These are phyloP conservation scores for Hyperopisus bebe DNA, from an alignment of 2,113 vertebrate genomes.

Conservation along the genomic window DNA sequence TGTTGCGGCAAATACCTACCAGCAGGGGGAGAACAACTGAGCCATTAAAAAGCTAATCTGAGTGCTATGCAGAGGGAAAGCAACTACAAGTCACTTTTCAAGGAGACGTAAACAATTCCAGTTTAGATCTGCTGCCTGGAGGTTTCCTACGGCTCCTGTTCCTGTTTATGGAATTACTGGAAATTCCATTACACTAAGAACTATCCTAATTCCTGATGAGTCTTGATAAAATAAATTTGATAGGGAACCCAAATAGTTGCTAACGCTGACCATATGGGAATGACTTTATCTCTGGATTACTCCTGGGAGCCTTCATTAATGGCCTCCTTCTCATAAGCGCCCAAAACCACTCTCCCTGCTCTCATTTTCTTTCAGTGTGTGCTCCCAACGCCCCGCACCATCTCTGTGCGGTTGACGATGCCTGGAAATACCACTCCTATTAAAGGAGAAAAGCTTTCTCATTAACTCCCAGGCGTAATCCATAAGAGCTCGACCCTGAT, in stretches of 20 bases:
- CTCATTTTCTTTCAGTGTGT: not conserved
- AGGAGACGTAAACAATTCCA: not conserved
- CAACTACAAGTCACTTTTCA: not conserved
- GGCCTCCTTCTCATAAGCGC: not conserved
- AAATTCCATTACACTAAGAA: not conserved
- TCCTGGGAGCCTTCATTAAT: not conserved
- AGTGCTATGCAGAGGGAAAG: not conserved
- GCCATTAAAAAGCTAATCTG: not conserved
- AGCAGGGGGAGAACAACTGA: not conserved
- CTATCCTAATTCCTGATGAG: not conserved
- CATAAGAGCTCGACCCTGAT: not conserved
- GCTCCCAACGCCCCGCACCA: not conserved
- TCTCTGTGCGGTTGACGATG: not conserved
- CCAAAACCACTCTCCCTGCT: not conserved
- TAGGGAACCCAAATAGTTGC: not conserved
- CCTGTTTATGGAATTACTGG: not conserved
- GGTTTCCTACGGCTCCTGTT: not conserved
- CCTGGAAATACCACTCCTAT: not conserved
- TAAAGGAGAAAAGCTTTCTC: slow-evolving; percentile 9
- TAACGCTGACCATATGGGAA: not conserved
- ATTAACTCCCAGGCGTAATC: slow-evolving; percentile 7
- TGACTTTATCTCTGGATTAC: not conserved
- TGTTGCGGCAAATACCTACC: not conserved
- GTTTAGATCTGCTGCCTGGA: not conserved
- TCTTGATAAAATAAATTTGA: slow-evolving; percentile 1